A percentile compares a stretch with the other conserved stretches of the same genome.
phyloP scores from a whole-genome alignment of 2,888 invertebrate genomes.

The Cheilosia soror region DNA sequence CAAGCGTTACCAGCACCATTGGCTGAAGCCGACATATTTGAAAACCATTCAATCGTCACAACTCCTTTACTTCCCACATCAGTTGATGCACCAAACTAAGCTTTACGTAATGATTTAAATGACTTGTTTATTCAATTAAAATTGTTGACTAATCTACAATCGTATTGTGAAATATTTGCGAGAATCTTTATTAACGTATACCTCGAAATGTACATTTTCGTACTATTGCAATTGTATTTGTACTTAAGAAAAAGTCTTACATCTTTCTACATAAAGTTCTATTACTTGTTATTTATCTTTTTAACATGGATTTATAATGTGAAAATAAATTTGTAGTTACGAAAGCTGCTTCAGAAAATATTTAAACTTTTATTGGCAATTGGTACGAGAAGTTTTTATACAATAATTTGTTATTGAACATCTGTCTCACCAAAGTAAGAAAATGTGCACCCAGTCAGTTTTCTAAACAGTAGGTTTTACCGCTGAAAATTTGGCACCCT shows the following conservation, averaged over 20 bases:
- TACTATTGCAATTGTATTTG: slow-evolving; percentile 63
- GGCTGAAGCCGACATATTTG: slow-evolving; percentile 7
- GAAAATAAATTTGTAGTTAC: slow-evolving; percentile 53
- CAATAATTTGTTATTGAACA: no score
- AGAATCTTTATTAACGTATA: slow-evolving; percentile 59
- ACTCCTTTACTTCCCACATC: slow-evolving; percentile 45
- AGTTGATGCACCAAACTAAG: slow-evolving; percentile 25
- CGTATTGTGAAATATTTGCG: slow-evolving; percentile 24
- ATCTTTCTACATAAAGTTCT: slow-evolving; percentile 62
- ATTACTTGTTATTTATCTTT: slow-evolving; percentile 54
- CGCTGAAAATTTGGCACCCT: no score
- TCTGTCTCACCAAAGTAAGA: no score
- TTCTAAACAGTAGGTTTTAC: no score
- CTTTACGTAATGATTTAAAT: slow-evolving; percentile 6
- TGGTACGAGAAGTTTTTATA: no score
- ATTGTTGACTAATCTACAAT: slow-evolving; percentile 25
- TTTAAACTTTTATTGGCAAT: no score
- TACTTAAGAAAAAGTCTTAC: slow-evolving; percentile 65
- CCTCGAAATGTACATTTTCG: slow-evolving; percentile 69
- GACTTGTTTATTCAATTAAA: slow-evolving; percentile 13
- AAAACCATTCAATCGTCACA: slow-evolving; percentile 26
- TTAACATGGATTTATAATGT: slow-evolving; percentile 51
- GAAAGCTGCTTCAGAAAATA: slow-evolving; percentile 16
- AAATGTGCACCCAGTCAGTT: no score
- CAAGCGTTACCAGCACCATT: not conserved